phyloP scores from a whole-genome alignment of 2,888 invertebrate genomes.

The Eupithecia vulgata region DNA sequence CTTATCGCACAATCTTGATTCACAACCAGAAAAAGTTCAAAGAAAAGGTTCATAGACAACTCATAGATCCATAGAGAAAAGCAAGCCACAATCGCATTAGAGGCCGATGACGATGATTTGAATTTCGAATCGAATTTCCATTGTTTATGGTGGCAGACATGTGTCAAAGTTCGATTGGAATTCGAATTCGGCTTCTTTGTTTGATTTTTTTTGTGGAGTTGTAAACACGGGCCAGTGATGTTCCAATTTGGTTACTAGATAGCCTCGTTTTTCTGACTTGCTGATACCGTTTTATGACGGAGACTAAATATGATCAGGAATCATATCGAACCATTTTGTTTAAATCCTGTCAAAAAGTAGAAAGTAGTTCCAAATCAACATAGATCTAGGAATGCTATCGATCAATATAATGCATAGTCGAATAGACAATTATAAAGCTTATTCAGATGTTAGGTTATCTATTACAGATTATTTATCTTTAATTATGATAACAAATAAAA shows the following conservation, averaged over 20 bases:
- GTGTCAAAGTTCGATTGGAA: conserved; percentile 84
- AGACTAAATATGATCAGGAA: not conserved
- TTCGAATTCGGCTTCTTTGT: conserved; percentile 84
- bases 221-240: conserved; percentile 82
- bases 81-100: conserved; percentile 80
- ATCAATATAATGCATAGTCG: not conserved
- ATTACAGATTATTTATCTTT: too few species aligned
- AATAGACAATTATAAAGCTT: not conserved
- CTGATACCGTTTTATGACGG: conserved; percentile 40
- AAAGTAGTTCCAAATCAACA: not conserved
- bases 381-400: not conserved
- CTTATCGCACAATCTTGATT: conserved; percentile 80
- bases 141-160: conserved; percentile 85
- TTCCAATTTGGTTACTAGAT: conserved; percentile 81
- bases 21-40: conserved; percentile 80
- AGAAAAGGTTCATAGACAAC: conserved; percentile 81
- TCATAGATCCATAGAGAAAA: conserved; percentile 67
- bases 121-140: conserved; percentile 83
- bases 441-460: not conserved
- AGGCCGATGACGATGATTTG: conserved; percentile 81
- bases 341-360: not conserved
- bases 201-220: conserved; percentile 79
- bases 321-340: not conserved
- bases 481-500: too few species aligned
- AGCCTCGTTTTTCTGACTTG: conserved; percentile 31